Evolutionary conservation across 2,113 vertebrate species (phyloP).

Genomic region (Crocuta crocuta): DNA sequence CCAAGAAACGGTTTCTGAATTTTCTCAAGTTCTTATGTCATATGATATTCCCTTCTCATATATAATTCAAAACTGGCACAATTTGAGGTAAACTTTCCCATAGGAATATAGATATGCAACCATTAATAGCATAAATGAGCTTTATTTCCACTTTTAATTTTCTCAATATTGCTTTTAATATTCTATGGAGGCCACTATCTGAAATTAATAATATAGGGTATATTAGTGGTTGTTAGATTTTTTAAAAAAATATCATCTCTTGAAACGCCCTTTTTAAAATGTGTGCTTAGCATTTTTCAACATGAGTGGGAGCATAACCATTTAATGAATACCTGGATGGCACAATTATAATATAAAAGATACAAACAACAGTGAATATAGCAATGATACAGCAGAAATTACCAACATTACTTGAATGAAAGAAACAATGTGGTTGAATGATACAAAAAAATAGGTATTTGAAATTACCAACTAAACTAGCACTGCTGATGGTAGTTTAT

Average conservation of each 20-base stretch:
- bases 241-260: neutral
- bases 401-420: neutral
- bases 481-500: neutral
- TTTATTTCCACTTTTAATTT: constrained; percentile 10
- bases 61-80: constrained; percentile 5
- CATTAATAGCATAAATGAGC: neutral
- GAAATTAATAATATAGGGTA: neutral
- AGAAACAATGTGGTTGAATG: neutral
- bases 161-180: neutral
- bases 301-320: neutral
- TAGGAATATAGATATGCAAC: neutral
- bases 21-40: neutral
- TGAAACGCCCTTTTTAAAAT: neutral
- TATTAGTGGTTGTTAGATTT: neutral
- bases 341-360: neutral
- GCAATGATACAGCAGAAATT: neutral
- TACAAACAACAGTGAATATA: neutral
- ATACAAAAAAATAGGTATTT: neutral
- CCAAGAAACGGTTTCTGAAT: neutral
- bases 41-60: neutral
- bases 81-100: neutral
- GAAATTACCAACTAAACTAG: constrained; percentile 31
- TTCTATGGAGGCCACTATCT: neutral
- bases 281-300: neutral
- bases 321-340: neutral